phyloP scores from a whole-genome alignment of 2,113 vertebrate species.

The Leucopternis melanops region DNA sequence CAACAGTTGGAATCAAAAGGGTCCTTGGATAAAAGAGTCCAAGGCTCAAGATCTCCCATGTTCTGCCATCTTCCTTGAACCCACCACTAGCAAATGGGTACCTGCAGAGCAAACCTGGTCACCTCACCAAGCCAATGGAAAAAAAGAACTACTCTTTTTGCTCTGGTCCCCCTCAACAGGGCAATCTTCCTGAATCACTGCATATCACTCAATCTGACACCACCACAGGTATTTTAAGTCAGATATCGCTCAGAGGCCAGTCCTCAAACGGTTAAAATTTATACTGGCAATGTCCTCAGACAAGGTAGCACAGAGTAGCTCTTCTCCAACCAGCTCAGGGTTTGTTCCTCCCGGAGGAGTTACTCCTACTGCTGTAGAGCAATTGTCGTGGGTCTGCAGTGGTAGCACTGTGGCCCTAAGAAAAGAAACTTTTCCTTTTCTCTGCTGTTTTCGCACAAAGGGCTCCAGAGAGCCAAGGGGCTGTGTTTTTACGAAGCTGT shows the following conservation, averaged over 20 bases:
- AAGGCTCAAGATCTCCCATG: neutral
- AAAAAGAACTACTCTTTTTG: neutral
- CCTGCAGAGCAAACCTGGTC: neutral
- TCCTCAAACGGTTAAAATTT: neutral
- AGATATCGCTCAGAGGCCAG: neutral
- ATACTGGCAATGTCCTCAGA: neutral
- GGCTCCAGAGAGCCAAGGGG: neutral
- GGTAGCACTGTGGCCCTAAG: rapidly evolving
- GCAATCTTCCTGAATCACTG: neutral
- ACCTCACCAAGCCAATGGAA: neutral
- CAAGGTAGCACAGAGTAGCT: neutral
- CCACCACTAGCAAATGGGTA: neutral
- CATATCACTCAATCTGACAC: neutral
- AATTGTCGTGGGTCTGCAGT: neutral
- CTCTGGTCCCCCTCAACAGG: neutral
- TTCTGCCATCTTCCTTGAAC: neutral
- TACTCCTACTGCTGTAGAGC: neutral
- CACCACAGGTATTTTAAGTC: neutral
- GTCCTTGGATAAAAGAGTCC: neutral
- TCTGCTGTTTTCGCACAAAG: neutral
- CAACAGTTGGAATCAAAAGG: neutral
- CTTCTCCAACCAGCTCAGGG: neutral
- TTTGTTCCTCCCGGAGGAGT: neutral
- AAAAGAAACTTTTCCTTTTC: neutral
- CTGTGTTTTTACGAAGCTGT: neutral